Evolutionary conservation across 2,888 invertebrate species (phyloP).

Genomic region (Lypha dubia): DNA sequence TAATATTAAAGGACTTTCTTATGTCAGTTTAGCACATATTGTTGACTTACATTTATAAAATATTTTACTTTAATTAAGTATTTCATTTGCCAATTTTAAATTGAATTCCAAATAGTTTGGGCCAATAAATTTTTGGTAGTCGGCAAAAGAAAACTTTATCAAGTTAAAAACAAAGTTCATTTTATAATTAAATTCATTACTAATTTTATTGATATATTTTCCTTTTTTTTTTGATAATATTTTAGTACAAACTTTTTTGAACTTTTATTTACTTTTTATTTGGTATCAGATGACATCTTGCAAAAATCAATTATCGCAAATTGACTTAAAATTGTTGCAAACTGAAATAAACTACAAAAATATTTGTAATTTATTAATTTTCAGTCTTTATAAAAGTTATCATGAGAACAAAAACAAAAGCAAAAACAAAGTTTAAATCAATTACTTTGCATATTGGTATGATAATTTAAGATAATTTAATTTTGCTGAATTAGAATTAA

Average conservation of each 20-base stretch:
- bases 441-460: conserved; percentile 14
- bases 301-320: conserved; percentile 48
- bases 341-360: conserved; percentile 9
- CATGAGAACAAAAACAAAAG: background rate
- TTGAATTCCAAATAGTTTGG: background rate
- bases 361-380: conserved; percentile 27
- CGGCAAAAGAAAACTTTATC: background rate
- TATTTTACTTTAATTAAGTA: too few species aligned
- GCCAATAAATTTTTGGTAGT: background rate
- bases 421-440: conserved; percentile 15
- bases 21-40: too few species aligned
- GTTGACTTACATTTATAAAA: too few species aligned
- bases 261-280: conserved; percentile 36
- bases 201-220: conserved; percentile 9
- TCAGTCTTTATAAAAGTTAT: conserved; percentile 18
- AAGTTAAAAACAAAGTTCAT: conserved; percentile 4
- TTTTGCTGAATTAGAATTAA: background rate
- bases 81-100: too few species aligned
- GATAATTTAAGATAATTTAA: background rate
- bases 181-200: conserved; percentile 43
- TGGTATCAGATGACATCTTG: conserved; percentile 23
- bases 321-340: conserved; percentile 2
- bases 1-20: too few species aligned
- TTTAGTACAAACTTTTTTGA: background rate
- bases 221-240: background rate